A percentile compares a stretch with the other conserved stretches of the same genome.
These are phyloP conservation scores for Pocillopora grandis DNA, from an alignment of 92 coral and sea anemone genomes.

Conservation along the genomic window DNA sequence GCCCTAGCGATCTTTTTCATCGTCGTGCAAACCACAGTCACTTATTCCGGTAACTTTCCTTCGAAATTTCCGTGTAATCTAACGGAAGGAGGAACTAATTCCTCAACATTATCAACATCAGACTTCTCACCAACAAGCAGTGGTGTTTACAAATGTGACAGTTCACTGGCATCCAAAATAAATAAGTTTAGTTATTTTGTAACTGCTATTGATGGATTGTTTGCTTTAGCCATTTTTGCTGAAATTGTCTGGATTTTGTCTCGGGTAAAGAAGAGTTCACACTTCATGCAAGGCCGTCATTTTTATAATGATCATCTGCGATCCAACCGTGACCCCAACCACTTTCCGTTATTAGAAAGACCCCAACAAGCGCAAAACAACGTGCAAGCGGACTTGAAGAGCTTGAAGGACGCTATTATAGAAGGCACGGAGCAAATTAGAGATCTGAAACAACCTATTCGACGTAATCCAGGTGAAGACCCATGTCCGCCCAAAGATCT, in stretches of 20 bases:
- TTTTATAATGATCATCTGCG: neutral
- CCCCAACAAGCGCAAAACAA: neutral
- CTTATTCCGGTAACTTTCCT: neutral
- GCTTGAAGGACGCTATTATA: neutral
- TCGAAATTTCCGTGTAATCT: neutral
- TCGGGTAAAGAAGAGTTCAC: neutral
- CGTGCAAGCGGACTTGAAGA: no score
- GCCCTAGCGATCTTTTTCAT: constrained; percentile 4
- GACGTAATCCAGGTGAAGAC: neutral
- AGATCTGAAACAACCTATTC: neutral
- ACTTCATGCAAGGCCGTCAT: neutral
- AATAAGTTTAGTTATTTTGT: neutral
- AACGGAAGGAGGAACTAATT: no score
- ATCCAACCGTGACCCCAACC: no score
- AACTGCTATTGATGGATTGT: neutral
- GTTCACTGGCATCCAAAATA: neutral
- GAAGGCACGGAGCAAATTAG: neutral
- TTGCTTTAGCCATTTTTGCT: neutral
- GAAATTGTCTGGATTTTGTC: neutral
- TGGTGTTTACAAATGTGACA: neutral
- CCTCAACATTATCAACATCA: neutral
- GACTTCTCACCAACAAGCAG: neutral
- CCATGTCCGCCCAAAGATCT: neutral
- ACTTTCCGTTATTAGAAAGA: neutral
- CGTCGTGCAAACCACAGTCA: neutral